phyloP scores from a whole-genome alignment of 1,140 invertebrate species.

The Euura saliciscinereae region DNA sequence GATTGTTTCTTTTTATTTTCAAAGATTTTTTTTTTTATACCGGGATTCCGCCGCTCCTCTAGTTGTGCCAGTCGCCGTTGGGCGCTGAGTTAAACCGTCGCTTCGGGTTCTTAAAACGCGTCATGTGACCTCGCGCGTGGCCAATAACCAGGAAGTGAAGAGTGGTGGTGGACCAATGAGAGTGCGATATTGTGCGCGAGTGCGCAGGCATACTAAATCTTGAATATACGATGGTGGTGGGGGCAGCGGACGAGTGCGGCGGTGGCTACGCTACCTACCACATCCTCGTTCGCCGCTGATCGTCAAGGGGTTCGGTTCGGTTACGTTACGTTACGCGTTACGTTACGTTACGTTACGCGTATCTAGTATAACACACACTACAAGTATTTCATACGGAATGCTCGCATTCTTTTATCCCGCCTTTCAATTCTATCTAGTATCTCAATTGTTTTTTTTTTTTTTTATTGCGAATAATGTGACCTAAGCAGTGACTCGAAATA shows the following conservation, averaged over 20 bases:
- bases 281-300: constrained; percentile 53
- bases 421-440: no score
- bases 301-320: constrained; percentile 43
- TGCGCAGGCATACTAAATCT: background rate
- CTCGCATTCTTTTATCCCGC: no score
- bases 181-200: background rate
- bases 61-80: constrained; percentile 1
- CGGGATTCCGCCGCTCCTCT: no score
- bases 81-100: background rate
- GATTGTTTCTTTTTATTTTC: no score
- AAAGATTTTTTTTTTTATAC: background rate
- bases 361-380: no score
- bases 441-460: no score
- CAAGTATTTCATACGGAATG: no score
- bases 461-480: no score
- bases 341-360: no score
- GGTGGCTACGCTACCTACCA: constrained; percentile 41
- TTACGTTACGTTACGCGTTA: no score
- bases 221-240: constrained; percentile 28
- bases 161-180: constrained; percentile 2
- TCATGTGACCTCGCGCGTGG: background rate
- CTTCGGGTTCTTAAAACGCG: background rate
- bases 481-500: no score
- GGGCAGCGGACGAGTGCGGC: constrained; percentile 44
- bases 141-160: constrained; percentile 2